Evolutionary conservation across 2,888 invertebrate genomes (phyloP), one percentile per base, ranked within the genome.

Genomic region (Eumacrocentrus americanus): DNA sequence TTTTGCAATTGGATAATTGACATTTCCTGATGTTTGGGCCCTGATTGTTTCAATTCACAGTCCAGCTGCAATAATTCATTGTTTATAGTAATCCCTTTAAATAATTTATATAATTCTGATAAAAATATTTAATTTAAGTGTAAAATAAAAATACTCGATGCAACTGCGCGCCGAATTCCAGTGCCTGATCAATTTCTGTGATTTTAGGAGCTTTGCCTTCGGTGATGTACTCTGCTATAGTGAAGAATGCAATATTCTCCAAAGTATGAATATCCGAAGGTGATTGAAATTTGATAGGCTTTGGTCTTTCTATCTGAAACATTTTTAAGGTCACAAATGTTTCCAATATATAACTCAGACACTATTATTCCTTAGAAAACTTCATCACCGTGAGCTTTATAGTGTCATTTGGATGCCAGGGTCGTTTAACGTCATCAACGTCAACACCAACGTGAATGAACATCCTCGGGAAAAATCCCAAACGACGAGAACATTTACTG

Each of bases 381-480:
- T 46, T 57, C 40, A 38, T 48, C 46, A 69, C 46, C 25, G 63
- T 67, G 4, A 69, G 53, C 38, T 64, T 61, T 44, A 67, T 63
- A 5, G 64, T 67, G 54, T 69, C 67, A 16, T 69, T 67, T 7
- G 53, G 4, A 58, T 40, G 58, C 66, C 64, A 67, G 9, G 61
- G 40, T 37, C 62, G 61, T 14, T 64, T 61, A 18, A 69, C 59
- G 46, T 67, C 63, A 18, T 64, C 66, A n/a, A 63, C 64, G 47
- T 69, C 67, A 4, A 69, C 55, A 1, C 62, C 69, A 38, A 69
- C 42, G 56, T 67, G 63, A 35, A 69, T 58, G 52, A 69, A 69
- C 65, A 69, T 68, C 48, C 63, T 58, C 44, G 69, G 66, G 37
- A 68, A 37, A 54, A 69, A 67, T 42, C 69, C 69, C 11, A 69